phyloP scores from a whole-genome alignment of 1,140 invertebrate genomes.

The Zaprionus tsacasi region DNA sequence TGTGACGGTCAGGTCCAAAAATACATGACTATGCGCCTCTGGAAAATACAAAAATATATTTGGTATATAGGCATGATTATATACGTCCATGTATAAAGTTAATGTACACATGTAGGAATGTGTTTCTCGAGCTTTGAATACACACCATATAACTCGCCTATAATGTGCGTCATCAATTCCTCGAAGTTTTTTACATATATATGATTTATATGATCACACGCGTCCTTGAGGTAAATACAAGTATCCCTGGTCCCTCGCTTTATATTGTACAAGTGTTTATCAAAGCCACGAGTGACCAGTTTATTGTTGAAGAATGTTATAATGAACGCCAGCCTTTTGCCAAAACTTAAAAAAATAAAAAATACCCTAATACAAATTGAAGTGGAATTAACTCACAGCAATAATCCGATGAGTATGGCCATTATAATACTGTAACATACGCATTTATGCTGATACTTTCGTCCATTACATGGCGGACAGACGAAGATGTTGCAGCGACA shows the following conservation, averaged over 20 bases:
- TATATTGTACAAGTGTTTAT: not conserved
- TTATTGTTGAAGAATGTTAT: not conserved
- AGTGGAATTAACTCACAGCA: not conserved
- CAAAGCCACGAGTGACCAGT: not conserved
- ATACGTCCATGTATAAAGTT: not conserved
- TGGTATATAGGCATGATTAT: not conserved
- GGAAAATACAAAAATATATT: not conserved
- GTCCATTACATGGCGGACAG: not conserved
- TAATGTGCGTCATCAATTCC: not conserved
- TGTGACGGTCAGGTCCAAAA: not conserved
- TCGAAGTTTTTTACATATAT: constrained; percentile 2
- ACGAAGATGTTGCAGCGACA: not conserved
- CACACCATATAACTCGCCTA: not conserved
- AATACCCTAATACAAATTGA: not conserved
- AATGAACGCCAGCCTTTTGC: not conserved
- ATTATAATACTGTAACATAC: not conserved
- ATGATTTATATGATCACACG: not conserved
- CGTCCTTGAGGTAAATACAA: not conserved
- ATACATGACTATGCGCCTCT: not conserved
- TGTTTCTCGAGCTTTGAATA: too few species aligned
- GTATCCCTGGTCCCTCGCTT: not conserved
- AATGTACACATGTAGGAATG: too few species aligned
- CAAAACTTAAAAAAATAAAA: not conserved
- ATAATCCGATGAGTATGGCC: not conserved
- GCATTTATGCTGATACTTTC: not conserved